These are phyloP conservation scores for Rousettus leschenaultii DNA, from an alignment of 2,113 vertebrate species.

Conservation along the genomic window DNA sequence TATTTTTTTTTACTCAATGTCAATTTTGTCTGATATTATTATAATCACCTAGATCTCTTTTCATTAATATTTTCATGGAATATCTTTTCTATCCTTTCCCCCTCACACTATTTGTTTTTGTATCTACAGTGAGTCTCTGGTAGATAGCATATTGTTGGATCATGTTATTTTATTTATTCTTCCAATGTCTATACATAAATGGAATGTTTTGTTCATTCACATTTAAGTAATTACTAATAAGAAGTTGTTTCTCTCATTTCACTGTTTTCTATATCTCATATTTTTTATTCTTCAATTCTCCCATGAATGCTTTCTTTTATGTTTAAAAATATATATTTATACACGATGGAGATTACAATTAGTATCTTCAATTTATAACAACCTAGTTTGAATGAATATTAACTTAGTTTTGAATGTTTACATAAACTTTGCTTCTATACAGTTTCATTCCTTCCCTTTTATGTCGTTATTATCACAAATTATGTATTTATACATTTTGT, in stretches of 20 bases:
- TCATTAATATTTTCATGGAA: background rate
- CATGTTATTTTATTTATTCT: background rate
- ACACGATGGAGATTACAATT: background rate
- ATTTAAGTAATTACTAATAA: background rate
- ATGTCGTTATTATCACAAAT: background rate
- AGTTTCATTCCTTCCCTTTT: background rate
- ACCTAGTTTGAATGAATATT: background rate
- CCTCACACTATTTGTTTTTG: background rate
- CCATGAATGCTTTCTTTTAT: background rate
- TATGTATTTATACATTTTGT: background rate
- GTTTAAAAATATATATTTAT: background rate
- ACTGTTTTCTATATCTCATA: background rate
- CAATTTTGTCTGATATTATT: background rate
- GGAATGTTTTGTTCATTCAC: background rate
- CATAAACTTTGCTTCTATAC: background rate
- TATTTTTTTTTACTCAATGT: background rate
- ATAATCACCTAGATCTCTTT: background rate
- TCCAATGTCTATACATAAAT: background rate
- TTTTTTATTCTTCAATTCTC: background rate
- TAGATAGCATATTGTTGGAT: background rate
- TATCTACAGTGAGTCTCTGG: background rate
- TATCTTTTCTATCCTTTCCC: background rate
- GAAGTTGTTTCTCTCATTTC: background rate
- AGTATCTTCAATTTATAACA: background rate
- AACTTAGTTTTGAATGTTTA: background rate